These are phyloP conservation scores for Drepanosiphum platanoidis DNA, from an alignment of 2,888 invertebrate genomes.

Conservation along the genomic window DNA sequence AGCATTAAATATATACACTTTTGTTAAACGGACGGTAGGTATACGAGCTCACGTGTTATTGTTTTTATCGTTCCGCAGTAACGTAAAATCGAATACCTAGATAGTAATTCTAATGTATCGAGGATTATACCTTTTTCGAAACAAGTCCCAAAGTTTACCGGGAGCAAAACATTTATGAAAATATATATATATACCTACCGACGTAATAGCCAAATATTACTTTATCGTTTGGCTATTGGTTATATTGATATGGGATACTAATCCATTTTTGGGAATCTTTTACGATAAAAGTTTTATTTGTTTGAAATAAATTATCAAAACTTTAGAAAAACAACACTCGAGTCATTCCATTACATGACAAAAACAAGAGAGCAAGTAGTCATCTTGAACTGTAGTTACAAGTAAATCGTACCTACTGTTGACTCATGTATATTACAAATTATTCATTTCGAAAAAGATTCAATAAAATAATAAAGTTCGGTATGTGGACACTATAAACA, in stretches of 20 bases:
- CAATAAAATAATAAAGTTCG: background rate
- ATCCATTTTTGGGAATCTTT: background rate
- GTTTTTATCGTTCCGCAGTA: background rate
- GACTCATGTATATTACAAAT: background rate
- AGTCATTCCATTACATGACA: background rate
- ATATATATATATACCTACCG: background rate
- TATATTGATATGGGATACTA: background rate
- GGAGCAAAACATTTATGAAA: slow-evolving; percentile 1
- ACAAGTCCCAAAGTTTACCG: background rate
- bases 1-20: background rate
- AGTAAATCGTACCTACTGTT: too few relatives aligned
- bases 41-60: background rate
- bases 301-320: background rate
- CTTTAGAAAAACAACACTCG: background rate
- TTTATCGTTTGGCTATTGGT: background rate
- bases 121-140: background rate
- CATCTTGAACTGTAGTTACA: background rate
- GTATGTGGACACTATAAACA: too few relatives aligned
- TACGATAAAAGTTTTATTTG: background rate
- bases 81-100: background rate
- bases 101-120: background rate
- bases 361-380: background rate
- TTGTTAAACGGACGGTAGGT: background rate
- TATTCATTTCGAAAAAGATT: background rate
- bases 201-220: background rate